phyloP scores from a whole-genome alignment of 2,888 invertebrate genomes.

The Trachelus stipa region DNA sequence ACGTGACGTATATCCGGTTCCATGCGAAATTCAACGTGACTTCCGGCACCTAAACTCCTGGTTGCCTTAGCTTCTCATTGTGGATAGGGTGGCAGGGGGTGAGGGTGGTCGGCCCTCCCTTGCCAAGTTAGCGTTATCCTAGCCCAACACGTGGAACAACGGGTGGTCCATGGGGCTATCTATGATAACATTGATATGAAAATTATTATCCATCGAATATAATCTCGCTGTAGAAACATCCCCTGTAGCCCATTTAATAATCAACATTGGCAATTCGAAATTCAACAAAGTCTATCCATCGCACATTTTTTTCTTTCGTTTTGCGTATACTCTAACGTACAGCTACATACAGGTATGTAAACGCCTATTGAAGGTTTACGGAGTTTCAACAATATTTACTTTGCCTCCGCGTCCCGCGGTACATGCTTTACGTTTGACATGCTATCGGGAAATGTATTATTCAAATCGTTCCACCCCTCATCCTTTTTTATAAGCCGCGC shows the following conservation, averaged over 20 bases:
- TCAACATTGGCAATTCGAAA: neutral
- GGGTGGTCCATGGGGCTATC: slow-evolving; percentile 34
- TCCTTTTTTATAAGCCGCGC: slow-evolving; percentile 21
- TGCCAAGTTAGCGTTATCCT: slow-evolving; percentile 56
- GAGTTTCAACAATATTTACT: slow-evolving; percentile 33
- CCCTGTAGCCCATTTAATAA: neutral
- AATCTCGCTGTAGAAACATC: neutral
- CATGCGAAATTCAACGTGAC: neutral
- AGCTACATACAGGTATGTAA: neutral
- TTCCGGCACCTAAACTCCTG: neutral
- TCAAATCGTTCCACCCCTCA: slow-evolving; percentile 32
- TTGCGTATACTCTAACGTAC: neutral
- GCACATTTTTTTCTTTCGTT: neutral
- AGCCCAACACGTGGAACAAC: slow-evolving; percentile 53
- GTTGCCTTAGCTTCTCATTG: neutral
- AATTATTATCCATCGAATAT: slow-evolving; percentile 47
- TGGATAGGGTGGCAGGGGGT: neutral
- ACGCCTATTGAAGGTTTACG: slow-evolving; percentile 22
- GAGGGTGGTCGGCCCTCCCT: slow-evolving; percentile 29
- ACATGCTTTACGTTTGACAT: slow-evolving; percentile 19
- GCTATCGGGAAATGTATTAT: slow-evolving; percentile 37
- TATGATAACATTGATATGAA: slow-evolving; percentile 54
- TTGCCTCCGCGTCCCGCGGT: slow-evolving; percentile 16
- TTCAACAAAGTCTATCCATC: neutral
- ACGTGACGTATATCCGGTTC: neutral